Evolutionary conservation across 2,113 vertebrate genomes (phyloP), one percentile per base, ranked within the genome.

Genomic region (Thalassarche chlororhynchos): DNA sequence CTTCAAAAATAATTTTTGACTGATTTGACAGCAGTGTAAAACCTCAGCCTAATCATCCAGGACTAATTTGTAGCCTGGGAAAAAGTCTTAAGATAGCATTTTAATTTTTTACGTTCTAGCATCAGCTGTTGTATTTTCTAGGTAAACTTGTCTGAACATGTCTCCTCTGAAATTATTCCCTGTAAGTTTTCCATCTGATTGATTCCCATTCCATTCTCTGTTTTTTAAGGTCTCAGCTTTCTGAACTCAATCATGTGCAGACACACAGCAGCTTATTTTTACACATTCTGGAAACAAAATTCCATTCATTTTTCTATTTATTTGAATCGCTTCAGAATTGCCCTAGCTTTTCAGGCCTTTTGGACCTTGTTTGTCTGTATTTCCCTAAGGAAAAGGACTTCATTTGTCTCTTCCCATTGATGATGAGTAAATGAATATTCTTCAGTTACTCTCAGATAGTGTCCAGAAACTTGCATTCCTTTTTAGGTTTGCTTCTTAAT

Each of bases 11-110:
- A 75, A 20, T 65, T 93, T 84, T 76, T 93, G 3, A 76, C 69
- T 95, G 24, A 26, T 91, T 91, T 87, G 69, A 93, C 58, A 87
- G 69, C 38, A 79, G 6, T 61, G 47, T 87, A 49, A 85, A 89
- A 84, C 74, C 28, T 84, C 44, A 78, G 36, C 61, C 57, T 95
- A 91, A 91, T 87, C 24, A 4, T 84, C 65, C 84, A 57, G 87
- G 95, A 89, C 81, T 91, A 90, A 94, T 70, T 79, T 84, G 52
- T 89, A 93, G 44, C n/a, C 87, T 87, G 78, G 89, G 77, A 79
- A 94, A 60, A 91, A 78, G 36, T 77, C 32, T 79, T 78, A 75
- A 74, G 65, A 75, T 79, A 54, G 72, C 68, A 49, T 93, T 96
- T 96, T 94, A 77, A 62, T 66, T 86, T 95, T 89, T 70, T 68